Base-by-base conservation (phyloP, 2,888 invertebrate genomes). In the Hydropsyche betteni region DNA sequence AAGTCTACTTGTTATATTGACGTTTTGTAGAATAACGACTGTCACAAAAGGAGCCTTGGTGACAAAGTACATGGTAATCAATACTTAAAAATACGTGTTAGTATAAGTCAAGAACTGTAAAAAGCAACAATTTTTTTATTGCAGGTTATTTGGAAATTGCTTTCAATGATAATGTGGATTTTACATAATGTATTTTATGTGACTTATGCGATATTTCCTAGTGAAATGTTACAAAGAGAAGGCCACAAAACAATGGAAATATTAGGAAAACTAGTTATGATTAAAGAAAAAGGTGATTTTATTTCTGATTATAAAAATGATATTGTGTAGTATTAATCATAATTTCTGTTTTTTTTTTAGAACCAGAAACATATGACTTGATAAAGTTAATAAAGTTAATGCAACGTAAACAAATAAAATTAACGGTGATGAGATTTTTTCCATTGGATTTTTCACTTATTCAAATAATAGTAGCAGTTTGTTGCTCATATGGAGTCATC, bases 11-110 rank as follows among this genome's bases (percentile, higher is more conserved):
- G n/a, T 53, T n/a, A 33, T 70, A 34, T 52, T 53, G 34, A 70
- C 70, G 53, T 70, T 70, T 12, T 10, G 24, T 4, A 34, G 24
- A 70, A 53, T 70, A 53, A n/a, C 53, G 24, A 70, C 51, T 33
- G 6, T 70, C 8, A n/a, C n/a, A 24, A 52, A 34, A 33, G 16
- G 16, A n/a, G 14, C 70, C 24, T 24, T 24, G 24, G 2, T 2
- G 10, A 34, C 12, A 1, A 53, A 70, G 51, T 51, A 53, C 34
- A 2, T 10, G 12, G 53, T 51, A 51, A 51, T 51, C 51, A 12
- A 12, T 51, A 51, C 51, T 51, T 51, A 12, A 1, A 51, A 51
- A 12, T 51, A 51, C 2, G n/a, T 24, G 24, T 24, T 24, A 24
- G 24, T 24, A 24, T 24, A 24, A 24, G 1, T 24, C 24, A 24